Evolutionary conservation across 2,797 vertebrate genomes (phyloP).

Genomic region (Sitta carolinensis): DNA sequence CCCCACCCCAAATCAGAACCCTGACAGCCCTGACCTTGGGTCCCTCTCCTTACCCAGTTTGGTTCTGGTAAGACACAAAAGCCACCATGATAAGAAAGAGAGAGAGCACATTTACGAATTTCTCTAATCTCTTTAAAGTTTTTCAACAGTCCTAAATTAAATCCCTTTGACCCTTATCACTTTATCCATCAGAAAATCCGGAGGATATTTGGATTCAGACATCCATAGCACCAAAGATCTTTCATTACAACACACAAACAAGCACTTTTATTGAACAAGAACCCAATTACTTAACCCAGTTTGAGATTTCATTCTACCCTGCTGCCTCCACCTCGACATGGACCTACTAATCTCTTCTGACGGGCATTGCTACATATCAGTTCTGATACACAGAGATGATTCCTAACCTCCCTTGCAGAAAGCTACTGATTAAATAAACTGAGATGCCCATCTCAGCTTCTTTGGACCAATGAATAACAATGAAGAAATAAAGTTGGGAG

Average conservation of each 20-base stretch:
- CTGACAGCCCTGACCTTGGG: background rate
- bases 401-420: slow-evolving; percentile 81
- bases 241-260: slow-evolving; percentile 82
- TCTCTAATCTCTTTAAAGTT: slow-evolving; percentile 77
- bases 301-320: slow-evolving; percentile 84
- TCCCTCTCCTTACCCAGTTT: background rate
- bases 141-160: slow-evolving; percentile 79
- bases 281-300: slow-evolving; percentile 95
- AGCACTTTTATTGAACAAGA: slow-evolving; percentile 90
- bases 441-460: slow-evolving; percentile 86
- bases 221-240: slow-evolving; percentile 73
- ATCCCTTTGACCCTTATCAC: slow-evolving; percentile 74
- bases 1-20: background rate
- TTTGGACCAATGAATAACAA: slow-evolving; percentile 91
- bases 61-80: slow-evolving; percentile 55
- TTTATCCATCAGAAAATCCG: slow-evolving; percentile 78
- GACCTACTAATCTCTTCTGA: slow-evolving; percentile 91
- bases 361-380: slow-evolving; percentile 77
- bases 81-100: slow-evolving; percentile 39
- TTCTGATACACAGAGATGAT: slow-evolving; percentile 76
- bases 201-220: slow-evolving; percentile 80
- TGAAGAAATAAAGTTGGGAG: slow-evolving; percentile 77
- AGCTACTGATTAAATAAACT: slow-evolving; percentile 91
- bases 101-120: slow-evolving; percentile 58
- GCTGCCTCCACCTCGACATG: slow-evolving; percentile 82